Evolutionary conservation across 1,140 invertebrate genomes (phyloP).

Genomic region (Magallana ariakensis): DNA sequence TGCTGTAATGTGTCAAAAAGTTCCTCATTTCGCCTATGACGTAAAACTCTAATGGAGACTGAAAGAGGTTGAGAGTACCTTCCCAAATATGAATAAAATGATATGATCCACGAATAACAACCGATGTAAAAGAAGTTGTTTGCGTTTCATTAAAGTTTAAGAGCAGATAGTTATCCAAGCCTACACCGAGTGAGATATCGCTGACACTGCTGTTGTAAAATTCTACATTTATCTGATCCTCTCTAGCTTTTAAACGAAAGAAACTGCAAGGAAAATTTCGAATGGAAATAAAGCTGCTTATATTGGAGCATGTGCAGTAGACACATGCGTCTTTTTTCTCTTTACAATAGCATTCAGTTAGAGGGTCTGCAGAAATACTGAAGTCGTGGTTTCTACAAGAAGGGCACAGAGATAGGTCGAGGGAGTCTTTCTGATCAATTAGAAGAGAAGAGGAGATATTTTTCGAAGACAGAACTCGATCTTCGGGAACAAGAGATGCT

Average conservation of each 20-base stretch:
- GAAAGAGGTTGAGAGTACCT: background rate
- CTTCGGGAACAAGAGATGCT: background rate
- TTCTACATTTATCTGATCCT: background rate
- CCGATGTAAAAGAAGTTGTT: background rate
- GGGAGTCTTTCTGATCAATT: background rate
- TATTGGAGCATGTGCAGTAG: background rate
- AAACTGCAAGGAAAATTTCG: background rate
- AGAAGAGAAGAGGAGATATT: background rate
- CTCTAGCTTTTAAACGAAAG: background rate
- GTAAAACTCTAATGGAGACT: background rate
- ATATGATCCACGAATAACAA: background rate
- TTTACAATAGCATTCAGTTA: background rate
- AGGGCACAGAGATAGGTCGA: background rate
- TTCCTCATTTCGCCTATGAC: background rate
- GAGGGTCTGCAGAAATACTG: background rate
- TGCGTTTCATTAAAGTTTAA: background rate
- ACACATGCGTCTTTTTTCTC: background rate
- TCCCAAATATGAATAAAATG: background rate
- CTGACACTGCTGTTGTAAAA: background rate
- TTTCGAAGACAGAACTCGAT: background rate
- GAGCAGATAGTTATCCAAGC: background rate
- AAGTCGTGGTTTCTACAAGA: background rate
- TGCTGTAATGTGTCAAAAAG: background rate
- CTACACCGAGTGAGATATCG: background rate
- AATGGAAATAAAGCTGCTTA: background rate